These are phyloP conservation scores for Morpho achilles DNA, from an alignment of 2,888 invertebrate species.

Conservation along the genomic window DNA sequence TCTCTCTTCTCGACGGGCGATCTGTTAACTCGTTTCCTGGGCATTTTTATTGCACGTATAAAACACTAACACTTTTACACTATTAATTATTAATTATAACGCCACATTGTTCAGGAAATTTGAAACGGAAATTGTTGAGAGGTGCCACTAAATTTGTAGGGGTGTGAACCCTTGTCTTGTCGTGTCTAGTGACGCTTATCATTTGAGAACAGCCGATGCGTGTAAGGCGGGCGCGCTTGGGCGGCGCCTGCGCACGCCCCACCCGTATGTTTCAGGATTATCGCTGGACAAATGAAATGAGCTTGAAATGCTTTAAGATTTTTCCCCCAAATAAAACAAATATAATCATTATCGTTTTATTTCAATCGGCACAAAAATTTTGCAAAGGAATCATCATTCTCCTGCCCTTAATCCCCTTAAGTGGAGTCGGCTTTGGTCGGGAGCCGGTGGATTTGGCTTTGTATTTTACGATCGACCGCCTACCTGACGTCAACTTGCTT, in stretches of 20 bases:
- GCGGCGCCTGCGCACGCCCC: slow-evolving; percentile 64
- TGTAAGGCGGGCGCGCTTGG: slow-evolving; percentile 67
- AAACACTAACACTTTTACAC: slow-evolving; percentile 32
- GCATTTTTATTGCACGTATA: slow-evolving; percentile 45
- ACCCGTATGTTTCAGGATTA: slow-evolving; percentile 52
- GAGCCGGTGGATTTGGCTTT: too few species aligned
- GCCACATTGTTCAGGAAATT: slow-evolving; percentile 25
- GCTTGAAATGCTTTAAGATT: background rate
- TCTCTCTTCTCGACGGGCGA: slow-evolving; percentile 59
- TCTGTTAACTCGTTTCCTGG: slow-evolving; percentile 58
- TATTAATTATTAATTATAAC: slow-evolving; percentile 34
- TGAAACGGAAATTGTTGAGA: slow-evolving; percentile 6
- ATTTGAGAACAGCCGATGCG: slow-evolving; percentile 54
- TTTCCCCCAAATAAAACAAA: too few species aligned
- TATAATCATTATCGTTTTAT: too few species aligned
- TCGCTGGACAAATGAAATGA: slow-evolving; percentile 36
- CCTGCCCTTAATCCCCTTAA: too few species aligned
- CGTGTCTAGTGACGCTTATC: slow-evolving; percentile 48
- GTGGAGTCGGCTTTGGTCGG: too few species aligned
- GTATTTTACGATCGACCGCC: too few species aligned
- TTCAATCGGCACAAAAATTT: too few species aligned
- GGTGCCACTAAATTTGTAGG: slow-evolving; percentile 22
- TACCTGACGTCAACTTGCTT: too few species aligned
- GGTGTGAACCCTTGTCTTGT: slow-evolving; percentile 34
- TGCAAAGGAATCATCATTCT: too few species aligned